Conservation (phyloP, 2,797 vertebrate genomes). For the Tadarida brasiliensis region DNA sequence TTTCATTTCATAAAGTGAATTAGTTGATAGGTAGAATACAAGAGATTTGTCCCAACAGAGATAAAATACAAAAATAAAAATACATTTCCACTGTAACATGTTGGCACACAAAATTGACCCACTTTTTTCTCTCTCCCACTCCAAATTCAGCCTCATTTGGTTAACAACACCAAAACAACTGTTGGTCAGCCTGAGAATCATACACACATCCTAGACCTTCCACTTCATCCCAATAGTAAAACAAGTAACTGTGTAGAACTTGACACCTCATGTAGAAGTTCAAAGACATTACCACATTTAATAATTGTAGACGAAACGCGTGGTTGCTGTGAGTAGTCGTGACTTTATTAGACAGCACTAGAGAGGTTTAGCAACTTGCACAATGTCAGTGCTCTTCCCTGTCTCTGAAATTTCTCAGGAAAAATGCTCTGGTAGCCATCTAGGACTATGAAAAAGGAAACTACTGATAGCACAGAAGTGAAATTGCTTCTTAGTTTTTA, state of each 20-base stretch:
- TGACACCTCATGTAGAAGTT: not conserved
- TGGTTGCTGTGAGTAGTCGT: not conserved
- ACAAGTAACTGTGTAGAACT: not conserved
- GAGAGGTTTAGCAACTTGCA: not conserved
- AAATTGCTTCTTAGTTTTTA: no score
- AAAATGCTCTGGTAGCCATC: not conserved
- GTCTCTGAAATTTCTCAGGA: not conserved
- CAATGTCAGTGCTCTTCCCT: not conserved
- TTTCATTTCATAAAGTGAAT: not conserved
- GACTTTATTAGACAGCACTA: not conserved
- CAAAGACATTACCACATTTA: not conserved
- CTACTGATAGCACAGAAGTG: not conserved
- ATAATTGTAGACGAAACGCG: not conserved
- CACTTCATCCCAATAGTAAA: not conserved
- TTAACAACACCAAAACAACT: not conserved
- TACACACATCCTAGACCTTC: not conserved
- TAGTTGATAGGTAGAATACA: not conserved
- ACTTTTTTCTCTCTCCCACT: not conserved
- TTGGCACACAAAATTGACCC: not conserved
- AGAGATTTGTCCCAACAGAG: not conserved
- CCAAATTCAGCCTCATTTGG: not conserved
- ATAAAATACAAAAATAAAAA: constrained; percentile 45
- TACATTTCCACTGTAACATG: not conserved
- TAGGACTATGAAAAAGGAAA: not conserved
- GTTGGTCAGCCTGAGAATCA: not conserved